Percentiles rank a stretch among this genome's conserved stretches.
These are phyloP conservation scores for Panthera tigris DNA, from an alignment of 2,113 vertebrate genomes.

Conservation along the genomic window DNA sequence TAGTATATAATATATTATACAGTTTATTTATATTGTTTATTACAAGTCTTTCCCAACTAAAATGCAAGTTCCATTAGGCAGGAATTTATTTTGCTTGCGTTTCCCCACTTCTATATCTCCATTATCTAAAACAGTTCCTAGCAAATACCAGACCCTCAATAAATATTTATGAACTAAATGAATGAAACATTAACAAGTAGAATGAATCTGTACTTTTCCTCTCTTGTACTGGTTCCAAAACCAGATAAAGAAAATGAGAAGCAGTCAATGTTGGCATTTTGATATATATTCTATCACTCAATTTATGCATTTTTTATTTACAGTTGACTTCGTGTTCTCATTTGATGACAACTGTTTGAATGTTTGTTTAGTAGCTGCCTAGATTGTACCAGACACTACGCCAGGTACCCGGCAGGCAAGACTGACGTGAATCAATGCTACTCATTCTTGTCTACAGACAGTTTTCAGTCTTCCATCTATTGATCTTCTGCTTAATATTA, in stretches of 20 bases:
- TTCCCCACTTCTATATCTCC: neutral
- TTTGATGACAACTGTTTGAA: neutral
- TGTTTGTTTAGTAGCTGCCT: neutral
- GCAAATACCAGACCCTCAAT: neutral
- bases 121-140: neutral
- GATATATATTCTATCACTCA: neutral
- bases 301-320: neutral
- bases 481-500: neutral
- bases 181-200: neutral
- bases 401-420: neutral
- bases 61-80: neutral
- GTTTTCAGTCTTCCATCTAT: neutral
- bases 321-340: neutral
- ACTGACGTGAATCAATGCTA: neutral
- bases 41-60: neutral
- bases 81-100: neutral
- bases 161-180: neutral
- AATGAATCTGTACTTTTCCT: neutral
- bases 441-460: neutral
- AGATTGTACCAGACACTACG: neutral
- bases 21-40: neutral
- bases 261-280: neutral
- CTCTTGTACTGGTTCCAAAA: neutral
- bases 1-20: neutral
- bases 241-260: neutral